Conservation (phyloP, 2,113 vertebrate species). For the Uropsilus gracilis region DNA sequence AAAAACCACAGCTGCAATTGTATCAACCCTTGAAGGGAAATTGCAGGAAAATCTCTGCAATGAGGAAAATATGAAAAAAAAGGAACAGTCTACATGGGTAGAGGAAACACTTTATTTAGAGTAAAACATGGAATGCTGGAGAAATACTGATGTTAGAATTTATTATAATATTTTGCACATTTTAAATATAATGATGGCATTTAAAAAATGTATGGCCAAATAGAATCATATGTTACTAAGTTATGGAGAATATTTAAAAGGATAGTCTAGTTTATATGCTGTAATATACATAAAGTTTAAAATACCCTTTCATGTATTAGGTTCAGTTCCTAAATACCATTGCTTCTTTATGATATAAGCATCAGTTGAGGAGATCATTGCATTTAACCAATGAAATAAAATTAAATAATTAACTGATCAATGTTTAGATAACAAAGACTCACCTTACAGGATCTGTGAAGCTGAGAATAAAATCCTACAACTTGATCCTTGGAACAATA, state of each 20-base stretch:
- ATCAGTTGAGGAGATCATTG: background rate
- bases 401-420: background rate
- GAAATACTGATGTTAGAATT: slow-evolving; percentile 40
- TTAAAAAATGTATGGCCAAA: background rate
- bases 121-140: slow-evolving; percentile 42
- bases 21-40: slow-evolving; percentile 78
- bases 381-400: slow-evolving; percentile 21
- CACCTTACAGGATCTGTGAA: background rate
- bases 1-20: slow-evolving; percentile 82
- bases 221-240: slow-evolving; percentile 16
- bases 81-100: slow-evolving; percentile 58
- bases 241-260: background rate
- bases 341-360: background rate
- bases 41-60: slow-evolving; percentile 67
- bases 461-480: background rate
- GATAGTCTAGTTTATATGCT: background rate
- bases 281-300: slow-evolving; percentile 22
- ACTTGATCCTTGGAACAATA: background rate
- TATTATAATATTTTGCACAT: slow-evolving; percentile 21
- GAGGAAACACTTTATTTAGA: slow-evolving; percentile 80
- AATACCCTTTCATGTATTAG: slow-evolving; percentile 40
- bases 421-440: background rate
- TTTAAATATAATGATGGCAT: background rate
- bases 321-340: background rate
- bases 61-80: slow-evolving; percentile 74